Percentiles rank a stretch among this genome's conserved stretches.
These are phyloP conservation scores for Edolisoma coerulescens DNA, from an alignment of 2,113 vertebrate species.

Conservation along the genomic window DNA sequence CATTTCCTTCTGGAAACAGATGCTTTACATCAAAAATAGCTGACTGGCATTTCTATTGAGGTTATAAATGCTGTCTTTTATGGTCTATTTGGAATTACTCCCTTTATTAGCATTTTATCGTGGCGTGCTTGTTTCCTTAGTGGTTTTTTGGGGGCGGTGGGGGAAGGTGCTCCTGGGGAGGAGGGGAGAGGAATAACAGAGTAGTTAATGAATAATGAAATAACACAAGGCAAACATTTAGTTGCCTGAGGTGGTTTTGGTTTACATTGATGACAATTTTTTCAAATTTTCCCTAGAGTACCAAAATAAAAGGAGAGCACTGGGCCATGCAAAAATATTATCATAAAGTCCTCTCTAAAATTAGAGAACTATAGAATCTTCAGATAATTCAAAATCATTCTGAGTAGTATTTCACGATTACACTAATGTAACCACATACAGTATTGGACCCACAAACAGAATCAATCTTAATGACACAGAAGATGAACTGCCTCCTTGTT, in stretches of 20 bases:
- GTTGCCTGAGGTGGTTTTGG: neutral
- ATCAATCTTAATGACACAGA: neutral
- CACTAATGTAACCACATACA: neutral
- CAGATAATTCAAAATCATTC: neutral
- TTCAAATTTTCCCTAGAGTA: neutral
- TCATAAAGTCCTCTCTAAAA: neutral
- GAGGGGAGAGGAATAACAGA: neutral
- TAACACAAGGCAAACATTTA: neutral
- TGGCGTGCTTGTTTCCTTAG: constrained; percentile 33
- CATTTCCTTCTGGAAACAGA: constrained; percentile 67
- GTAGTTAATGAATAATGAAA: neutral
- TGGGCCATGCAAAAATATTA: neutral
- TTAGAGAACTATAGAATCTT: neutral
- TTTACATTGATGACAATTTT: neutral
- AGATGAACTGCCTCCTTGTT: neutral
- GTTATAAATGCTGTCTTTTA: constrained; percentile 51
- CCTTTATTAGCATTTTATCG: constrained; percentile 44
- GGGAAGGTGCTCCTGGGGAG: neutral
- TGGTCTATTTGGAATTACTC: constrained; percentile 33
- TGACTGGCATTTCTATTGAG: constrained; percentile 47
- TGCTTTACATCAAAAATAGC: constrained; percentile 68
- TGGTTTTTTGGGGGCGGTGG: neutral
- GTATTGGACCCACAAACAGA: neutral
- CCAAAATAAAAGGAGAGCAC: neutral
- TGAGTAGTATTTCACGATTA: neutral